A percentile compares a stretch with the other conserved stretches of the same genome.
Evolutionary conservation across 2,888 invertebrate genomes (phyloP).

Genomic region (Marasmarcha lunaedactyla): DNA sequence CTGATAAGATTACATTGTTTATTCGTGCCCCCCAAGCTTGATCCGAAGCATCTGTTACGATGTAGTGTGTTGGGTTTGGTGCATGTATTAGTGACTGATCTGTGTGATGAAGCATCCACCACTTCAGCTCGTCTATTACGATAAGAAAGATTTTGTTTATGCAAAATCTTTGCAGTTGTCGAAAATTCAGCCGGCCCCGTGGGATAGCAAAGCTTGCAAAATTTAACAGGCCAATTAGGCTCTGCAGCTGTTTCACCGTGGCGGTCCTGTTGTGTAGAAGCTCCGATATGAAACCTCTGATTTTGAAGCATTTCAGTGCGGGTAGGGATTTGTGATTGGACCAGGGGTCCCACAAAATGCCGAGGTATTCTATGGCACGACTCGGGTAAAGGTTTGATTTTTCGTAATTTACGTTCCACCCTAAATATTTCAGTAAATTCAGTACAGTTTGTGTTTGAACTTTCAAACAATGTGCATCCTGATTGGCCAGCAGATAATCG

Average conservation of each 20-base stretch:
- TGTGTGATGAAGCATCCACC: conserved; percentile 15
- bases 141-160: conserved; percentile 5
- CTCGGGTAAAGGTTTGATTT: conserved; percentile 11
- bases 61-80: conserved; percentile 13
- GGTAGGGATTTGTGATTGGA: conserved; percentile 10
- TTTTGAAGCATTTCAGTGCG: conserved; percentile 6
- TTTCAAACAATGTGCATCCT: neutral
- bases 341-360: conserved; percentile 15
- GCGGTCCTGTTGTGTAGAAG: conserved; percentile 3
- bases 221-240: conserved; percentile 16
- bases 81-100: conserved; percentile 8
- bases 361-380: conserved; percentile 11
- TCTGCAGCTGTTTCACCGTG: conserved; percentile 14
- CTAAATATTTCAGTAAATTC: conserved; percentile 4
- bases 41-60: conserved; percentile 18
- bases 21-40: conserved; percentile 19
- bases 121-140: conserved; percentile 9
- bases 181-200: conserved; percentile 16
- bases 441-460: neutral
- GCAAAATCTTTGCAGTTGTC: conserved; percentile 10
- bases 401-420: conserved; percentile 11
- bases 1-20: conserved; percentile 12
- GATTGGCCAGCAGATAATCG: conserved; percentile 1
- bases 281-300: conserved; percentile 4
- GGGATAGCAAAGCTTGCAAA: conserved; percentile 19